Conservation (phyloP, 2,113 vertebrate species). For the Tretioscincus oriximinensis region DNA sequence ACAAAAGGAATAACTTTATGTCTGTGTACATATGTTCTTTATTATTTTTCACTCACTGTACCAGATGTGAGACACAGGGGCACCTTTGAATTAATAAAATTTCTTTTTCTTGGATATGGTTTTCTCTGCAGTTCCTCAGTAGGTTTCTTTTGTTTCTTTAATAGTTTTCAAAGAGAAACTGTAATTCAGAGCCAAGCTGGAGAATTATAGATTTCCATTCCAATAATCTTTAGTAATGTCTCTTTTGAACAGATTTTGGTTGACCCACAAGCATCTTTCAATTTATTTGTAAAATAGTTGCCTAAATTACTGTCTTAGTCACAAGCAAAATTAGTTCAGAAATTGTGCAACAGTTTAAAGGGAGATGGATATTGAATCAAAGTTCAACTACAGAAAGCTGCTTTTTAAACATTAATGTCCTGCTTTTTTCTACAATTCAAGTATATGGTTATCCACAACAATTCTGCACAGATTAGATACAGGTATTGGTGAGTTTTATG, state of each 20-base stretch:
- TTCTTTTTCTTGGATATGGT: constrained; percentile 8
- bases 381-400: no score
- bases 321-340: neutral
- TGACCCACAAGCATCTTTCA: constrained; percentile 36
- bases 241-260: constrained; percentile 38
- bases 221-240: constrained; percentile 25
- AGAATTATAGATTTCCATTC: constrained; percentile 9
- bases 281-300: constrained; percentile 20
- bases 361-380: neutral
- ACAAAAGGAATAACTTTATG: neutral
- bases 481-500: neutral
- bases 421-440: neutral
- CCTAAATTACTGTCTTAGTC: neutral
- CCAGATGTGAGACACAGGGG: neutral
- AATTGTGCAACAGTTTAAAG: neutral
- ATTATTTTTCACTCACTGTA: neutral
- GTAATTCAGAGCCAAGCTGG: constrained; percentile 21
- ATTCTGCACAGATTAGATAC: neutral
- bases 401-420: neutral
- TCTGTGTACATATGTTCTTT: neutral
- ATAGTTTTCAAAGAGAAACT: neutral
- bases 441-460: neutral
- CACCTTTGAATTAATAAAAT: neutral
- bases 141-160: constrained; percentile 23
- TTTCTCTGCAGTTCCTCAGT: neutral